These are phyloP conservation scores for Pectinophora gossypiella DNA, from an alignment of 1,140 invertebrate genomes.

Conservation along the genomic window DNA sequence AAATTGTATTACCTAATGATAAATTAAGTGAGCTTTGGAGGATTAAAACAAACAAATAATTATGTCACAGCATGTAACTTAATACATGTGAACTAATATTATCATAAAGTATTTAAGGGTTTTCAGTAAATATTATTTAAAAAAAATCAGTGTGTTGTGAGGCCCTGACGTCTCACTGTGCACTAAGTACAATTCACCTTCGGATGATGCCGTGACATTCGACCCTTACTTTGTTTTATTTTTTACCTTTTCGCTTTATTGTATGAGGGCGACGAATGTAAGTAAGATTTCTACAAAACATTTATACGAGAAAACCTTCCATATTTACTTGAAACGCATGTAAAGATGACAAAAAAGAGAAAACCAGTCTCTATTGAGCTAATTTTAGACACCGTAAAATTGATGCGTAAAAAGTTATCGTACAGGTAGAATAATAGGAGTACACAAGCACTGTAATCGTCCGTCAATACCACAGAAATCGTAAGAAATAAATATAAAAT, in stretches of 20 bases:
- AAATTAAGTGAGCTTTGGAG: no score
- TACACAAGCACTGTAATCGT: neutral
- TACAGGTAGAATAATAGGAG: neutral
- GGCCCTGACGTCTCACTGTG: conserved; percentile 30
- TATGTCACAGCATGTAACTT: no score
- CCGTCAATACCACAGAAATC: conserved; percentile 2
- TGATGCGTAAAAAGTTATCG: neutral
- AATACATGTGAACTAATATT: no score
- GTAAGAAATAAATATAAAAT: conserved; percentile 4
- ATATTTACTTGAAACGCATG: no score
- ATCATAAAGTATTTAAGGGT: no score
- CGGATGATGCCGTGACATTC: conserved; percentile 40
- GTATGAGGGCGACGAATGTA: conserved; percentile 29
- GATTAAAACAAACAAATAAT: no score
- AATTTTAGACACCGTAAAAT: neutral
- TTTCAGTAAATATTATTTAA: no score
- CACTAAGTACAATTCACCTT: conserved; percentile 38
- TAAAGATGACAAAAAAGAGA: neutral
- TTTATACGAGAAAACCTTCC: neutral
- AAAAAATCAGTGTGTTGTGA: no score
- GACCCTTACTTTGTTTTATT: conserved; percentile 46
- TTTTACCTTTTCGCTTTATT: conserved; percentile 43
- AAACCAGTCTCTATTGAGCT: neutral
- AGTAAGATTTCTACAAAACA: neutral
- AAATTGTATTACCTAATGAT: no score